These are phyloP conservation scores for Melanostoma mellinum DNA, from an alignment of 2,888 invertebrate species.

Conservation along the genomic window DNA sequence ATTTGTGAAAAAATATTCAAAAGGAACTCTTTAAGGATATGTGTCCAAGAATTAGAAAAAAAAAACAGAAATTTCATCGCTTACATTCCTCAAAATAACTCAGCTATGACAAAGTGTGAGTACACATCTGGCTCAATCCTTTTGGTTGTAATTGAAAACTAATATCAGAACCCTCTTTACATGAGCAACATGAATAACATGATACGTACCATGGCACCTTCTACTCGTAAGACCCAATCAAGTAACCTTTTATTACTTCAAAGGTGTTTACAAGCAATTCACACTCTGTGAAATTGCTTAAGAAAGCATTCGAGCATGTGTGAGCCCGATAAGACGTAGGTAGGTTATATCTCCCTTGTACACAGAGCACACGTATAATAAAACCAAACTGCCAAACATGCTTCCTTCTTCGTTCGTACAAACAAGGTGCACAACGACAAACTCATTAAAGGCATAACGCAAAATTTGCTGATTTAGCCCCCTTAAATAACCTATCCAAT, in stretches of 20 bases:
- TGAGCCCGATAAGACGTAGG: conserved; percentile 64
- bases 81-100: too few relatives aligned
- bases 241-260: conserved; percentile 69
- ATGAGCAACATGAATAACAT: not conserved
- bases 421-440: conserved; percentile 67
- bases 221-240: not conserved
- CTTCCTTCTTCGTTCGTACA: conserved; percentile 29
- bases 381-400: conserved; percentile 25
- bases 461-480: conserved; percentile 67
- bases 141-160: not conserved
- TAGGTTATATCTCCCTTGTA: not conserved
- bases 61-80: too few relatives aligned
- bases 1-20: too few relatives aligned
- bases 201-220: not conserved
- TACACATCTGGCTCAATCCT: too few relatives aligned
- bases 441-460: conserved; percentile 71
- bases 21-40: too few relatives aligned
- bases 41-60: too few relatives aligned
- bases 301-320: conserved; percentile 70
- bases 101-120: too few relatives aligned
- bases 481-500: conserved; percentile 4
- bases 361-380: not conserved
- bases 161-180: conserved; percentile 38
- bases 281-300: conserved; percentile 69
- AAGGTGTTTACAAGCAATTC: conserved; percentile 70